These are phyloP conservation scores for Promerops cafer DNA, from an alignment of 2,113 vertebrate species.

Conservation along the genomic window DNA sequence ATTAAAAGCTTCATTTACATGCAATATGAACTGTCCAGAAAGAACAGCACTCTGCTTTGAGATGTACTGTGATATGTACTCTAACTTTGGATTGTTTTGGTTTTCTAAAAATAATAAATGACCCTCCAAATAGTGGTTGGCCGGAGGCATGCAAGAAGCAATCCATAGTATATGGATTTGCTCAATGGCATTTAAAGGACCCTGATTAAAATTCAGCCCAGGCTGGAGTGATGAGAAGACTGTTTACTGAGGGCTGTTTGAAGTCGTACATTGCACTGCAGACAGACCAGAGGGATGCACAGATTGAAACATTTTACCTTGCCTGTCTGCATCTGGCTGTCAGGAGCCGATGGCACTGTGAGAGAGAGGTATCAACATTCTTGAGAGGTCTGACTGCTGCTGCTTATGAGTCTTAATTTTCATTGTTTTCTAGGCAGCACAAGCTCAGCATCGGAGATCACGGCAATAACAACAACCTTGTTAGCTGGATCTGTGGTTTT, in stretches of 20 bases:
- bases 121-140: constrained; percentile 64
- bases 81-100: constrained; percentile 60
- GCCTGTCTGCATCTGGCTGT: constrained; percentile 5
- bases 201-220: constrained; percentile 78
- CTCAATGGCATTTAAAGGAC: constrained; percentile 80
- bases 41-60: not conserved
- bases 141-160: constrained; percentile 66
- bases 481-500: not conserved
- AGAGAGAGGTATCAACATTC: constrained; percentile 22
- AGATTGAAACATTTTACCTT: constrained; percentile 61
- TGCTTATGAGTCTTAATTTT: constrained; percentile 26
- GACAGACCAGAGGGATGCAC: constrained; percentile 40
- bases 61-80: constrained; percentile 45
- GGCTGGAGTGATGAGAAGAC: constrained; percentile 58
- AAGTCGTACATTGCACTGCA: constrained; percentile 2
- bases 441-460: not conserved
- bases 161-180: constrained; percentile 79
- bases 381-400: not conserved
- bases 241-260: constrained; percentile 66
- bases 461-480: not conserved
- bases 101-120: constrained; percentile 79
- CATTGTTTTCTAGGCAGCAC: not conserved
- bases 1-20: constrained; percentile 54
- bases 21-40: constrained; percentile 27
- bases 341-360: constrained; percentile 38